phyloP scores from a whole-genome alignment of 2,797 vertebrate species.

The Spinus pinus region DNA sequence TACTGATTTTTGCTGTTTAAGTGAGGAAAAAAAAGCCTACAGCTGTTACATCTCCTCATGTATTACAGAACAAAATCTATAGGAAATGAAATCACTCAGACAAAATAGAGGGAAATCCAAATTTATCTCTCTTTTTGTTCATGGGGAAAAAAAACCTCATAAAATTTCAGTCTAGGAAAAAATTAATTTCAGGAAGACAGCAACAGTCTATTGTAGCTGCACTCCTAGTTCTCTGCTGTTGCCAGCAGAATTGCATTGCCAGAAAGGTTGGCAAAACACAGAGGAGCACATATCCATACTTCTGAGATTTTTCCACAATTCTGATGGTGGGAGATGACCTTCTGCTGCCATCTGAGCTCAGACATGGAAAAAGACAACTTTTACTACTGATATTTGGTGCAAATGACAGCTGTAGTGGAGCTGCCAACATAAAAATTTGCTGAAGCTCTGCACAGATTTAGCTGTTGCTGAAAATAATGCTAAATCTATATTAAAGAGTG shows the following conservation, averaged over 20 bases:
- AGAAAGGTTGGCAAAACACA: not conserved
- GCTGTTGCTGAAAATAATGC: not conserved
- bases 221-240: not conserved
- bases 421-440: not conserved
- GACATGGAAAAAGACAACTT: not conserved
- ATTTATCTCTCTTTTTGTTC: not conserved
- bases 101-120: not conserved
- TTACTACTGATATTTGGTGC: not conserved
- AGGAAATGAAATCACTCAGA: not conserved
- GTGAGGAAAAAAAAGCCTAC: not conserved
- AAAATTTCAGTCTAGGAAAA: not conserved
- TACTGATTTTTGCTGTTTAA: not conserved
- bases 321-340: not conserved
- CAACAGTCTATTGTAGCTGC: not conserved
- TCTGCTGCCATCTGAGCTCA: not conserved
- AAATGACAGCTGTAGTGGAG: not conserved
- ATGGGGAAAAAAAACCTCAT: not conserved
- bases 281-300: not conserved
- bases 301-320: not conserved
- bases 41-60: not conserved
- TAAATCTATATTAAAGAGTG: not conserved
- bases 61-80: not conserved
- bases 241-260: not conserved
- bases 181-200: not conserved
- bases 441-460: not conserved